Conservation (phyloP, 64 coral and sea anemone species). For the Orbicella faveolata region DNA sequence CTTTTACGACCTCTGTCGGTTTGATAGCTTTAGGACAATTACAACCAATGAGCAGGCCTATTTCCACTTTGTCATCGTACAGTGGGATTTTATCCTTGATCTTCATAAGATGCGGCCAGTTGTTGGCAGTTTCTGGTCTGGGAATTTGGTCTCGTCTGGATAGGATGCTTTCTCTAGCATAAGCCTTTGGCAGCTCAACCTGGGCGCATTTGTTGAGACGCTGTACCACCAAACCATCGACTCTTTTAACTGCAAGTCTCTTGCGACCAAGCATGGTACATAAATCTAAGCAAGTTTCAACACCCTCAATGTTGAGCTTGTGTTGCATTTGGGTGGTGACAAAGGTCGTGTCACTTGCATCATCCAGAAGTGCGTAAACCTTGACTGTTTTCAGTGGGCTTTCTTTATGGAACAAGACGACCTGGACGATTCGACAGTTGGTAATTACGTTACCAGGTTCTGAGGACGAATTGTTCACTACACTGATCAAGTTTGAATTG, state of each 20-base stretch:
- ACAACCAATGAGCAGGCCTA: slow-evolving; percentile 70
- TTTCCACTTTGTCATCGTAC: slow-evolving; percentile 32
- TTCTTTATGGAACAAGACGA: slow-evolving; percentile 42
- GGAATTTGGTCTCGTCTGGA: slow-evolving; percentile 72
- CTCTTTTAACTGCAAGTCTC: neutral
- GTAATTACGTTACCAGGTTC: neutral
- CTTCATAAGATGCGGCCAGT: slow-evolving; percentile 61
- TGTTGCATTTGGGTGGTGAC: slow-evolving; percentile 1
- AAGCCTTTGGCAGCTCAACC: slow-evolving; percentile 48
- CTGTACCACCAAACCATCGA: slow-evolving; percentile 30
- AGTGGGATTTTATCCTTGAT: slow-evolving; percentile 56
- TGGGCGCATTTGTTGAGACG: slow-evolving; percentile 11
- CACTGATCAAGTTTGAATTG: neutral
- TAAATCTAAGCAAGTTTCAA: slow-evolving; percentile 14
- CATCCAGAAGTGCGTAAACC: slow-evolving; percentile 43
- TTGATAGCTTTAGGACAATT: slow-evolving; percentile 81
- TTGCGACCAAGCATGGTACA: slow-evolving; percentile 41
- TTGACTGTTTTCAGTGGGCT: slow-evolving; percentile 34
- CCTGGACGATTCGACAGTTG: slow-evolving; percentile 55
- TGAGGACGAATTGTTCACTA: neutral
- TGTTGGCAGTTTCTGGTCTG: slow-evolving; percentile 38
- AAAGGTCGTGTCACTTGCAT: slow-evolving; percentile 21
- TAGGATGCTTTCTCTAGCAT: slow-evolving; percentile 44
- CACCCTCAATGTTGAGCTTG: slow-evolving; percentile 47
- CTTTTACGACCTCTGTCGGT: slow-evolving; percentile 57